These are phyloP conservation scores for Leptosomus discolor DNA, from an alignment of 2,113 vertebrate species.

Conservation along the genomic window DNA sequence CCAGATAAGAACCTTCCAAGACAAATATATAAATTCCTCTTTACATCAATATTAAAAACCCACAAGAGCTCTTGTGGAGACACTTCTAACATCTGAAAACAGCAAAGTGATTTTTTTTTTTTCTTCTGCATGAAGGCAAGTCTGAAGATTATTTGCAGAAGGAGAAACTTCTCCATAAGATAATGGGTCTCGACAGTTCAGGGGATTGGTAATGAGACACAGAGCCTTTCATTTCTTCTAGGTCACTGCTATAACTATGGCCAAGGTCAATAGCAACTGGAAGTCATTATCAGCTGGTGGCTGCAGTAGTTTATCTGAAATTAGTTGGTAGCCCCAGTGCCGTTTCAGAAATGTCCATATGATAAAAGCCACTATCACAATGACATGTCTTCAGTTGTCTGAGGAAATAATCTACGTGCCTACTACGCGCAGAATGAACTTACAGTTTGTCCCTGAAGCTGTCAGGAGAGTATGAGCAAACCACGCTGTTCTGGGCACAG, in stretches of 20 bases:
- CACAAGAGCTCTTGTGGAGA: not conserved
- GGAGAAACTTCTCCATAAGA: not conserved
- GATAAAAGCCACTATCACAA: constrained; percentile 7
- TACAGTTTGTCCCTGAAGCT: not conserved
- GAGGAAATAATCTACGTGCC: not conserved
- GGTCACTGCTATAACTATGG: constrained; percentile 18
- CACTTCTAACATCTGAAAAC: not conserved
- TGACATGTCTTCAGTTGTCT: not conserved
- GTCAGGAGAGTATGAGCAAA: not conserved
- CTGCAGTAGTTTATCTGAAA: constrained; percentile 20
- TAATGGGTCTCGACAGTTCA: not conserved
- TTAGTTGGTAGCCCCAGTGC: not conserved
- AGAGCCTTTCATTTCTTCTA: constrained; percentile 12
- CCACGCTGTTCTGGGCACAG: not conserved
- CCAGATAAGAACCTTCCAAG: not conserved
- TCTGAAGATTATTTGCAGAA: constrained; percentile 8
- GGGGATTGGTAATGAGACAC: constrained; percentile 2
- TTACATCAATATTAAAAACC: not conserved
- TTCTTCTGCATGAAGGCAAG: not conserved
- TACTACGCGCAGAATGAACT: not conserved
- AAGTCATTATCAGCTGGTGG: constrained; percentile 23
- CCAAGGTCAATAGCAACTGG: constrained; percentile 15
- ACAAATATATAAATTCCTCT: not conserved
- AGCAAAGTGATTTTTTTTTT: not conserved
- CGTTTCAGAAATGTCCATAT: not conserved